Evolutionary conservation across 2,113 vertebrate species (phyloP).

Genomic region (Neotragus moschatus): DNA sequence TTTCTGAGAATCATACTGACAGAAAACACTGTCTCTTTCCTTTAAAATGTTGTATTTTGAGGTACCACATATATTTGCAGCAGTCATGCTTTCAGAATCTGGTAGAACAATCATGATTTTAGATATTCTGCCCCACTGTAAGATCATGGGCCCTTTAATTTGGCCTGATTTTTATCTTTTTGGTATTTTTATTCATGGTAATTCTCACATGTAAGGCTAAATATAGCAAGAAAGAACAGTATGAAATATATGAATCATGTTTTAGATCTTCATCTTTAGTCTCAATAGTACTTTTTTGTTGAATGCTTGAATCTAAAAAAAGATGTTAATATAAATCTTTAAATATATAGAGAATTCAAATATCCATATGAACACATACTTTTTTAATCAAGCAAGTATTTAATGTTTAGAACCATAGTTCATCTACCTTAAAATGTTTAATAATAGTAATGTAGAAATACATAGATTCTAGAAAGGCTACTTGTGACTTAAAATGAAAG

Average conservation of each 20-base stretch:
- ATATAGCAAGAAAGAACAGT: not conserved
- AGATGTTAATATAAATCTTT: not conserved
- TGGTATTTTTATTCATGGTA: not conserved
- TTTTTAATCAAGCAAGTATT: not conserved
- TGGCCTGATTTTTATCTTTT: not conserved
- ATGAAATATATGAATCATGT: not conserved
- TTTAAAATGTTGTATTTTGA: not conserved
- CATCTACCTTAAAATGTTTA: not conserved
- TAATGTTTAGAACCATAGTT: not conserved
- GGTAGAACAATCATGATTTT: not conserved
- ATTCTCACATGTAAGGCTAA: not conserved
- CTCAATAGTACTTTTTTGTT: slow-evolving; percentile 1
- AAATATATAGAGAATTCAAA: not conserved
- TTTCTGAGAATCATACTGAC: slow-evolving; percentile 1
- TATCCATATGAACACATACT: not conserved
- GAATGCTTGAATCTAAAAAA: not conserved
- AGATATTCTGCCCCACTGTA: not conserved
- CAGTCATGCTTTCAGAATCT: not conserved
- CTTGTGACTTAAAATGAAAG: not conserved
- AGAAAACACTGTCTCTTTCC: not conserved
- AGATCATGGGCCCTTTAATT: not conserved
- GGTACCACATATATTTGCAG: not conserved
- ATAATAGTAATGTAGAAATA: not conserved
- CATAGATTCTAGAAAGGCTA: not conserved
- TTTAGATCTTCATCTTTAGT: not conserved